phyloP scores from a whole-genome alignment of 2,113 vertebrate species.

The Clinocottus analis region DNA sequence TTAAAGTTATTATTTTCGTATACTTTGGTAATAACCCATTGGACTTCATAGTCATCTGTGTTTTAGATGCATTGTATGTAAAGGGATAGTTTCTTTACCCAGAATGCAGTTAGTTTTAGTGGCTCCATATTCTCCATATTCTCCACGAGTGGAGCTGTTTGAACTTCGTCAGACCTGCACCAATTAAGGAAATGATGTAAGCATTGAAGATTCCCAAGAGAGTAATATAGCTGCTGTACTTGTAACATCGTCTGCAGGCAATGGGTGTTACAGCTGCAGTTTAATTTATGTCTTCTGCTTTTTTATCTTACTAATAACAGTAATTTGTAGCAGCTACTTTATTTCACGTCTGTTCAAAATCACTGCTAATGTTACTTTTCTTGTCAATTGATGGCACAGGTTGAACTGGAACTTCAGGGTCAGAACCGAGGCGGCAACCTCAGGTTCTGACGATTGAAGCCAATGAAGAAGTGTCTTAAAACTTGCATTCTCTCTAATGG shows the following conservation, averaged over 20 bases:
- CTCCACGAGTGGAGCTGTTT: background rate
- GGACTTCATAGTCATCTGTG: conserved; percentile 35
- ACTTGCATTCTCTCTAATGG: background rate
- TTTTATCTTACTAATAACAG: background rate
- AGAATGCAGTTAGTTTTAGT: conserved; percentile 19
- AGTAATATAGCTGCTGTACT: background rate
- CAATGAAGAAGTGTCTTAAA: background rate
- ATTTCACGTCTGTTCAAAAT: background rate
- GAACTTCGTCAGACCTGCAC: background rate
- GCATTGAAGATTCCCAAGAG: background rate
- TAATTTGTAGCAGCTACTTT: background rate
- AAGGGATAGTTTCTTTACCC: conserved; percentile 7
- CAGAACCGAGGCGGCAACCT: background rate
- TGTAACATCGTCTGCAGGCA: background rate
- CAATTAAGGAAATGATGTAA: background rate
- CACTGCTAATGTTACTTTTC: background rate
- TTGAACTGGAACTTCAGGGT: background rate
- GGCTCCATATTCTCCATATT: background rate
- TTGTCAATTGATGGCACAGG: background rate
- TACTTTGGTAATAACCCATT: conserved; percentile 21
- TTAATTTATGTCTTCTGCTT: background rate
- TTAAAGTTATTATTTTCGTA: conserved; percentile 10
- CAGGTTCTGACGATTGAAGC: background rate
- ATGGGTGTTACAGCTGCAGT: background rate
- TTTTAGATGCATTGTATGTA: conserved; percentile 26